phyloP scores from a whole-genome alignment of 2,888 invertebrate species.

The Caenorhabditis angaria region DNA sequence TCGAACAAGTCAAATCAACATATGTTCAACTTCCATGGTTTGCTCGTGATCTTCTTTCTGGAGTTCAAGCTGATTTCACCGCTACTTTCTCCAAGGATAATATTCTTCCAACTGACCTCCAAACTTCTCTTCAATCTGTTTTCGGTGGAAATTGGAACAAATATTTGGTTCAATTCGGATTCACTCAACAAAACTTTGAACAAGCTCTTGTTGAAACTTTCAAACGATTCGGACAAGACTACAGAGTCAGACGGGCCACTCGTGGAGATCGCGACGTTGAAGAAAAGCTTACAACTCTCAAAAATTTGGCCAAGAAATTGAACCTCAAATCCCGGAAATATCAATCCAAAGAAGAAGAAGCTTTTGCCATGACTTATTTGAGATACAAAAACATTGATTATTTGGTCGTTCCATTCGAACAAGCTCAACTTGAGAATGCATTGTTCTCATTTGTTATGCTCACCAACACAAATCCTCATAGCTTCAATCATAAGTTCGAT shows the following conservation, averaged over 20 bases:
- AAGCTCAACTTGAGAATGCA: too few species aligned
- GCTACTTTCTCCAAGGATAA: conserved; percentile 51
- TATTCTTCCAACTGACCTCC: conserved; percentile 34
- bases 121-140: conserved; percentile 48
- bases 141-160: conserved; percentile 54
- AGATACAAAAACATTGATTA: conserved; percentile 64
- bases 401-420: conserved; percentile 62
- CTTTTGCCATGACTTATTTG: conserved; percentile 50
- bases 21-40: conserved; percentile 47
- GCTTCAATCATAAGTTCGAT: too few species aligned
- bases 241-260: conserved; percentile 6
- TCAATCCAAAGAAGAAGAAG: conserved; percentile 12
- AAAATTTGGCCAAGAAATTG: conserved; percentile 46
- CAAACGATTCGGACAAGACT: conserved; percentile 13
- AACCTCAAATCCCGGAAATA: conserved; percentile 30
- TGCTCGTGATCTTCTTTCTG: conserved; percentile 31
- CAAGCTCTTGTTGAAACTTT: conserved; percentile 26
- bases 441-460: too few species aligned
- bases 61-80: conserved; percentile 38
- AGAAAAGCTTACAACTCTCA: conserved; percentile 26
- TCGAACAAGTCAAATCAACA: conserved; percentile 9
- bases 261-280: conserved; percentile 15
- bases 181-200: conserved; percentile 50
- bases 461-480: too few species aligned
- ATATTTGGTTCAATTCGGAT: conserved; percentile 31